Percentiles rank a stretch among this genome's conserved stretches.
These are phyloP conservation scores for Hirundichthys speculiger DNA, from an alignment of 2,113 vertebrate species.

Conservation along the genomic window DNA sequence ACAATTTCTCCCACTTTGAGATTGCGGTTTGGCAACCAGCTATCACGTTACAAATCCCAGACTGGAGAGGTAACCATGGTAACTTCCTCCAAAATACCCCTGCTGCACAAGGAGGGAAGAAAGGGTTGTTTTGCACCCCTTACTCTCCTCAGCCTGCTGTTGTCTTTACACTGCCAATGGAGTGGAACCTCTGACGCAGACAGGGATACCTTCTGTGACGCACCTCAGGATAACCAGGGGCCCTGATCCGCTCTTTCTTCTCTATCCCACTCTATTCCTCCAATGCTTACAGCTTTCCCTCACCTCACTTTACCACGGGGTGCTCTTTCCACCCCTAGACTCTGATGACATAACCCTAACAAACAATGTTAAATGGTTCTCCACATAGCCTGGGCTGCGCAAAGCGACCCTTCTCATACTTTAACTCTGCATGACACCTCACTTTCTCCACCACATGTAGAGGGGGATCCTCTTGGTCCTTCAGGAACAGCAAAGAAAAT, in stretches of 20 bases:
- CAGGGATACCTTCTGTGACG: slow-evolving; percentile 80
- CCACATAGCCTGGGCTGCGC: slow-evolving; percentile 41
- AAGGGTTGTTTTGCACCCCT: slow-evolving; percentile 74
- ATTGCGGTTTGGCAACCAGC: slow-evolving; percentile 79
- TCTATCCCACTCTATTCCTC: slow-evolving; percentile 29
- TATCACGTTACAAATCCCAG: slow-evolving; percentile 83
- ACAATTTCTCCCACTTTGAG: slow-evolving; percentile 78
- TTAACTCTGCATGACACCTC: slow-evolving; percentile 29
- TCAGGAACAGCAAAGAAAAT: slow-evolving; percentile 28
- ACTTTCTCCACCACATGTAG: slow-evolving; percentile 57
- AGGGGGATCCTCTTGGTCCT: slow-evolving; percentile 63
- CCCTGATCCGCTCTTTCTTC: slow-evolving; percentile 45
- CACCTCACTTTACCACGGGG: slow-evolving; percentile 33
- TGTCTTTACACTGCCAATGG: slow-evolving; percentile 72
- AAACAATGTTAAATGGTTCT: slow-evolving; percentile 65
- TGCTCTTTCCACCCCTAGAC: slow-evolving; percentile 48
- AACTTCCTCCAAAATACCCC: slow-evolving; percentile 85
- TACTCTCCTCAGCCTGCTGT: slow-evolving; percentile 51
- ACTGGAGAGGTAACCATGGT: slow-evolving; percentile 78
- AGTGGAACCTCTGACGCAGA: slow-evolving; percentile 80
- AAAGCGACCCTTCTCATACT: slow-evolving; percentile 38
- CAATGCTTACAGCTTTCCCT: slow-evolving; percentile 41
- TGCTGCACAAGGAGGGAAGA: slow-evolving; percentile 66
- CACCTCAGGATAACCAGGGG: slow-evolving; percentile 64
- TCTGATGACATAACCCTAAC: slow-evolving; percentile 68